Conservation (phyloP, 2,113 vertebrate species). For the Ellobius talpinus region DNA sequence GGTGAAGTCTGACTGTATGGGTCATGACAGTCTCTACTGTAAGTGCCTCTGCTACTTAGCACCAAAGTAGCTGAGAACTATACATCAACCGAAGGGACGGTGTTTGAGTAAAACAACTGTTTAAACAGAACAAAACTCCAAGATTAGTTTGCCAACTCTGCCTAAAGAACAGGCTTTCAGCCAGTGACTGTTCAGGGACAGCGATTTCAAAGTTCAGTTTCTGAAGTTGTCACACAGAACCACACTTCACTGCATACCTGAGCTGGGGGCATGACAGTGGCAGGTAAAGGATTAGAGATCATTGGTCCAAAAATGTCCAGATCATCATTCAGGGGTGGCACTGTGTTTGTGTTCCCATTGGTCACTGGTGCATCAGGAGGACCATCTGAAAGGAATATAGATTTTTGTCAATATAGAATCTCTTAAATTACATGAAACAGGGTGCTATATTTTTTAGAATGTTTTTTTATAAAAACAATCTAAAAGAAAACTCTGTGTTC, state of each 20-base stretch:
- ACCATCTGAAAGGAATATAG: constrained; percentile 87
- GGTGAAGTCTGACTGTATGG: not conserved
- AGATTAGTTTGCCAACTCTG: not conserved
- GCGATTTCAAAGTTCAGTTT: constrained; percentile 38
- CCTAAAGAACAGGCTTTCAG: constrained; percentile 1
- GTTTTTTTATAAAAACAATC: not conserved
- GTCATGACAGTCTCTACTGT: not conserved
- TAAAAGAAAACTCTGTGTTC: not conserved
- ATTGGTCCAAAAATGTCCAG: constrained; percentile 98
- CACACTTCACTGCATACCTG: constrained; percentile 84
- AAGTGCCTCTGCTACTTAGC: not conserved
- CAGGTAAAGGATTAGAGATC: constrained; percentile 97
- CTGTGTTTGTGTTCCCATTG: constrained; percentile 86
- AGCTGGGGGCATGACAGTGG: constrained; percentile 84
- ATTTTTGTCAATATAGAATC: constrained; percentile 44
- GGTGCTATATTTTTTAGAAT: not conserved
- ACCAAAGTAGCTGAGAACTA: not conserved
- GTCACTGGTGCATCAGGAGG: constrained; percentile 88
- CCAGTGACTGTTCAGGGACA: not conserved
- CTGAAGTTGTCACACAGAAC: not conserved
- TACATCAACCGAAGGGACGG: not conserved
- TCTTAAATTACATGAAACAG: constrained; percentile 53
- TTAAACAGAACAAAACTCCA: constrained; percentile 1
- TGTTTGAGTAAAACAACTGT: constrained; percentile 25
- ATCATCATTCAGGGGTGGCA: constrained; percentile 90